A percentile compares a stretch with the other conserved stretches of the same genome.
These are phyloP conservation scores for Ranitomeya variabilis DNA, from an alignment of 2,113 vertebrate species.

Conservation along the genomic window DNA sequence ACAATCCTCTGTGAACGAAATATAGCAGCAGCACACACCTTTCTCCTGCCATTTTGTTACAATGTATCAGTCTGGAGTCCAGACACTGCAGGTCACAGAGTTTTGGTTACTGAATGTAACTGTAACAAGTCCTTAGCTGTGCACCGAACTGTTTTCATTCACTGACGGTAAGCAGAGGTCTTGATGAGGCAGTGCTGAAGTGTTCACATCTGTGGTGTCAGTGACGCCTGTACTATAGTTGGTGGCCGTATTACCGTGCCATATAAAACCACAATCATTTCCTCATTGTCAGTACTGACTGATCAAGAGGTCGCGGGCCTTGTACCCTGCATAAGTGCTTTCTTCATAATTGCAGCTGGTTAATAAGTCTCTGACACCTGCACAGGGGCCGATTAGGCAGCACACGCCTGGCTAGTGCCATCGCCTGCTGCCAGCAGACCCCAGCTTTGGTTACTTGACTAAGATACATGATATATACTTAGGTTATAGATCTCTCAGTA, in stretches of 20 bases:
- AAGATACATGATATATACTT: not conserved
- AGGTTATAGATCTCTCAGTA: conserved; percentile 73
- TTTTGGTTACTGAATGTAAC: not conserved
- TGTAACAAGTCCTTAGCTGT: not conserved
- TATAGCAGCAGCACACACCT: not conserved
- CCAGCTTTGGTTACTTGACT: conserved; percentile 23
- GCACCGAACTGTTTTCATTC: not conserved
- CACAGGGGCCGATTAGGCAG: not conserved
- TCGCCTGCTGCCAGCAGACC: not conserved
- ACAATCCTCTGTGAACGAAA: not conserved
- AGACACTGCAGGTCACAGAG: not conserved
- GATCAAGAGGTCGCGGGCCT: not conserved
- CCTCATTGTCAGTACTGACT: no score
- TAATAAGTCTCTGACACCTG: not conserved
- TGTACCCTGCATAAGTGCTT: conserved; percentile 49
- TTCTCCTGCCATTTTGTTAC: not conserved
- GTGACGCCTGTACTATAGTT: not conserved
- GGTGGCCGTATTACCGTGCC: not conserved
- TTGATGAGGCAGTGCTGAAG: not conserved
- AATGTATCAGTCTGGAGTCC: not conserved
- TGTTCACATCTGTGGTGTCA: not conserved
- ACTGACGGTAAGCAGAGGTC: no score
- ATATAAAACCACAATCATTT: not conserved
- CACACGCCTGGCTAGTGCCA: not conserved
- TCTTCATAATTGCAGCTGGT: conserved; percentile 7